Evolutionary conservation across 2,888 invertebrate genomes (phyloP).

Genomic region (Amaurobius ferox): DNA sequence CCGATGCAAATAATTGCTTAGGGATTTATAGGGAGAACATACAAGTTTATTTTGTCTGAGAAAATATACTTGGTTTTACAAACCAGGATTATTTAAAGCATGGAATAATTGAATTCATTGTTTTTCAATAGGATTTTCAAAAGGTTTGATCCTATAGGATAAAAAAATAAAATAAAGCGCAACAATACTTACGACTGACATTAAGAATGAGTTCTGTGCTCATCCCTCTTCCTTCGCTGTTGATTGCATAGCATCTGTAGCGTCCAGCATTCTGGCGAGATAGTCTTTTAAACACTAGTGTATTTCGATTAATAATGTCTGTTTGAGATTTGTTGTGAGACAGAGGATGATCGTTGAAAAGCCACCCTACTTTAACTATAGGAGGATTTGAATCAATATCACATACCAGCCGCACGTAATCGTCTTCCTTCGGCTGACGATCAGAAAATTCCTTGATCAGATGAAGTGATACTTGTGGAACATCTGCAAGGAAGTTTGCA

Average conservation of each 20-base stretch:
- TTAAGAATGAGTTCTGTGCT: constrained; percentile 20
- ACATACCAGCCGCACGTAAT: constrained; percentile 20
- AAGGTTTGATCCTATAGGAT: too few species aligned
- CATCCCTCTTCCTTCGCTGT: constrained; percentile 27
- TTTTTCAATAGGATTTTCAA: too few species aligned
- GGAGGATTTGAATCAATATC: constrained; percentile 30
- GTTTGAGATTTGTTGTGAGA: neutral
- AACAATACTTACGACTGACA: constrained; percentile 27
- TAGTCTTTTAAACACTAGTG: constrained; percentile 16
- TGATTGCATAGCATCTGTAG: constrained; percentile 27
- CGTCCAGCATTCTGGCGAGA: neutral
- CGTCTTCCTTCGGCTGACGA: constrained; percentile 21
- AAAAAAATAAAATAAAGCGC: neutral
- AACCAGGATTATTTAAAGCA: too few species aligned
- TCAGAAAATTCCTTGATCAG: constrained; percentile 7
- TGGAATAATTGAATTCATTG: too few species aligned
- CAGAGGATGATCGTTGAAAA: constrained; percentile 13
- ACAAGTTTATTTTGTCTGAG: too few species aligned
- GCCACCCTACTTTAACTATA: neutral
- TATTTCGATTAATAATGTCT: neutral
- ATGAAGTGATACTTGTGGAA: neutral
- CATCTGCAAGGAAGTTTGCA: neutral
- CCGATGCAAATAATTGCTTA: too few species aligned
- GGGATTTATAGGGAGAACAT: too few species aligned
- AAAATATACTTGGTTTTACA: too few species aligned